phyloP scores from a whole-genome alignment of 1,140 invertebrate genomes.

The Drosophila neocordata region DNA sequence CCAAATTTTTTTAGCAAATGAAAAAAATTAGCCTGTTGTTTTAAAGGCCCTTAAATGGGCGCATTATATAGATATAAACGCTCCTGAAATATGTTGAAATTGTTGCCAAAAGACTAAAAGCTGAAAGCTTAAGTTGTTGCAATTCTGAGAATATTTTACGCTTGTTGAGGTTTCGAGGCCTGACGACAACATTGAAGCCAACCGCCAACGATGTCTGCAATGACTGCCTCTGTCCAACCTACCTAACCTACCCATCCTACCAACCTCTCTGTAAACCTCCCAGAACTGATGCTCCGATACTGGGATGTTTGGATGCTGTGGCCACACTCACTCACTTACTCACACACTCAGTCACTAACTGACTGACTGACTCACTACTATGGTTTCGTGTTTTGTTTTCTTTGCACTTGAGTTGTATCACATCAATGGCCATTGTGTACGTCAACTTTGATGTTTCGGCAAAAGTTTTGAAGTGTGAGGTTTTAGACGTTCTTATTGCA shows the following conservation, averaged over 20 bases:
- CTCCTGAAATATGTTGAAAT: constrained; percentile 55
- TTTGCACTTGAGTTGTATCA: constrained; percentile 81
- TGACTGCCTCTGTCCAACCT: constrained; percentile 19
- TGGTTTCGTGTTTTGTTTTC: constrained; percentile 79
- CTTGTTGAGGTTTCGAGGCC: constrained; percentile 60
- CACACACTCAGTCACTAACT: neutral
- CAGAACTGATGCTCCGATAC: constrained; percentile 10
- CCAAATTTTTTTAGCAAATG: no score
- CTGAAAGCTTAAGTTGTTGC: constrained; percentile 69
- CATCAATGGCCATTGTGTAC: constrained; percentile 81
- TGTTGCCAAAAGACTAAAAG: constrained; percentile 65
- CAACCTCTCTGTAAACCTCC: constrained; percentile 8
- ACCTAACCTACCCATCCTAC: neutral
- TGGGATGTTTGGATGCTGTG: constrained; percentile 10
- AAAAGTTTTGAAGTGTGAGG: constrained; percentile 81
- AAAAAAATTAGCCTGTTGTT: constrained; percentile 83
- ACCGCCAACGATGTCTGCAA: constrained; percentile 65
- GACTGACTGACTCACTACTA: constrained; percentile 32
- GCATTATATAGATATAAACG: constrained; percentile 10
- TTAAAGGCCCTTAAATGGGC: constrained; percentile 39
- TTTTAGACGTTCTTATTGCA: constrained; percentile 81
- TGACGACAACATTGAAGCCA: constrained; percentile 68
- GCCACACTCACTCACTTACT: constrained; percentile 2
- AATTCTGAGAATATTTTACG: constrained; percentile 80
- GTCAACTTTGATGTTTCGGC: constrained; percentile 81